A percentile compares a stretch with the other conserved stretches of the same genome.
These are phyloP conservation scores for Nemapogon koenigi DNA, from an alignment of 2,888 invertebrate species.

Conservation along the genomic window DNA sequence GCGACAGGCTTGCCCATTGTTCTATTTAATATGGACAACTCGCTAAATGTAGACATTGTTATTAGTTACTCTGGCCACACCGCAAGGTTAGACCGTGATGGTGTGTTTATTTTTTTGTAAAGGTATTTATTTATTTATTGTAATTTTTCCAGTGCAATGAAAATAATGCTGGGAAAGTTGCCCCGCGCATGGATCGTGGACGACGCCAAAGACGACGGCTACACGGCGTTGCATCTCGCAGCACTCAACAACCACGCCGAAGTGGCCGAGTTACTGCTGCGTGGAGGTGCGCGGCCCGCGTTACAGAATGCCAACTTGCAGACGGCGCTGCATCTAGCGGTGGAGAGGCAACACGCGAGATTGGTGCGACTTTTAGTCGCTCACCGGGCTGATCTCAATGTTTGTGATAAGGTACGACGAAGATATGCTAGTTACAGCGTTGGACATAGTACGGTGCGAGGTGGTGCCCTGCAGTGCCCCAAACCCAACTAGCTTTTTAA, in stretches of 20 bases:
- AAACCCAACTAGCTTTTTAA: too few species aligned
- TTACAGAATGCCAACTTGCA: constrained; percentile 96
- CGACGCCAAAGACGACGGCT: constrained; percentile 98
- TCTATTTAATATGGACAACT: too few species aligned
- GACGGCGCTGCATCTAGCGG: constrained; percentile 92
- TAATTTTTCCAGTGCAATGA: constrained; percentile 83
- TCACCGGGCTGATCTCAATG: constrained; percentile 92
- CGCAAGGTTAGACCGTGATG: too few species aligned
- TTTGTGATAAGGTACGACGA: constrained; percentile 96
- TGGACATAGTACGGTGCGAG: too few species aligned
- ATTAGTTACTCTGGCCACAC: too few species aligned
- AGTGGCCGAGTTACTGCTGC: constrained; percentile 89
- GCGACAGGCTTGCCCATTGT: too few species aligned
- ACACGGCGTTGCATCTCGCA: constrained; percentile 94
- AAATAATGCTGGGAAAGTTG: constrained; percentile 89
- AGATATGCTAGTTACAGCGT: too few species aligned
- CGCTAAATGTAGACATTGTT: too few species aligned
- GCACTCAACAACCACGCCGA: constrained; percentile 97
- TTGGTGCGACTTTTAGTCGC: constrained; percentile 92
- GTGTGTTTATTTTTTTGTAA: too few species aligned
- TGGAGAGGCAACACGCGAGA: constrained; percentile 97
- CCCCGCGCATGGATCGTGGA: constrained; percentile 97
- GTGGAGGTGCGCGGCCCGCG: constrained; percentile 93
- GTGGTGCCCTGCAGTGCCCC: too few species aligned
- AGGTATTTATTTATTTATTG: too few species aligned